Evolutionary conservation across 2,888 invertebrate species (phyloP).

Genomic region (Drosophila paramelanica): DNA sequence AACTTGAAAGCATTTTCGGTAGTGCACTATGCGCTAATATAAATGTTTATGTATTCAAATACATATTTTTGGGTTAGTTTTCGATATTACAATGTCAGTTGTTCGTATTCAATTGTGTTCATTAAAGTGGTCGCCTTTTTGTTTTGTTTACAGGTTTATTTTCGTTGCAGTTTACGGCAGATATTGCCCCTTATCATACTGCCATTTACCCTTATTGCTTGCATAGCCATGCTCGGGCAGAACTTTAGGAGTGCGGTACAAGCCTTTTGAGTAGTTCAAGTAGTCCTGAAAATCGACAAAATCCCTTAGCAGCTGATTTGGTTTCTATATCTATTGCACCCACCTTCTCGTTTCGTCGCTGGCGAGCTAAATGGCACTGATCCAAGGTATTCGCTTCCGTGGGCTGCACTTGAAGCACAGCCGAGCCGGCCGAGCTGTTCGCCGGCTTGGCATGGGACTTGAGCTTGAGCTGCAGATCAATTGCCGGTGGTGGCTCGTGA

Average conservation of each 20-base stretch:
- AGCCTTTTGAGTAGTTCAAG: constrained; percentile 63
- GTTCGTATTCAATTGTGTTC: not conserved
- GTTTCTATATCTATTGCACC: no score
- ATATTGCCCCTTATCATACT: constrained; percentile 76
- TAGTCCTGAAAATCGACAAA: constrained; percentile 62
- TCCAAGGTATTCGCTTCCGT: constrained; percentile 25
- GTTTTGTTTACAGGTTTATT: not conserved
- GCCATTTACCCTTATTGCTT: constrained; percentile 52
- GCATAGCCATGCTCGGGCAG: constrained; percentile 62
- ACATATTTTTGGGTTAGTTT: constrained; percentile 13
- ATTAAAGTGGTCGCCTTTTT: no score
- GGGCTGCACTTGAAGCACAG: constrained; percentile 62
- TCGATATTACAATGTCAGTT: constrained; percentile 43
- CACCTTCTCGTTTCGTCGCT: constrained; percentile 55
- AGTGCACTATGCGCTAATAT: constrained; percentile 13
- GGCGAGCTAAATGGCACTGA: constrained; percentile 13
- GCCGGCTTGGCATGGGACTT: constrained; percentile 51
- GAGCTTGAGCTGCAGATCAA: constrained; percentile 77
- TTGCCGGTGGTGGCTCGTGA: constrained; percentile 79
- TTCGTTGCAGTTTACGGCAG: constrained; percentile 62
- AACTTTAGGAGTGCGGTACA: constrained; percentile 70
- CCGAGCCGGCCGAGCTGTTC: constrained; percentile 16
- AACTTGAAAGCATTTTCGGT: constrained; percentile 3
- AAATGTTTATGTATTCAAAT: constrained; percentile 12
- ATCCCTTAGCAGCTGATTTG: not conserved